phyloP scores from a whole-genome alignment of 2,797 vertebrate genomes.

The Mormyrops attenuatus region DNA sequence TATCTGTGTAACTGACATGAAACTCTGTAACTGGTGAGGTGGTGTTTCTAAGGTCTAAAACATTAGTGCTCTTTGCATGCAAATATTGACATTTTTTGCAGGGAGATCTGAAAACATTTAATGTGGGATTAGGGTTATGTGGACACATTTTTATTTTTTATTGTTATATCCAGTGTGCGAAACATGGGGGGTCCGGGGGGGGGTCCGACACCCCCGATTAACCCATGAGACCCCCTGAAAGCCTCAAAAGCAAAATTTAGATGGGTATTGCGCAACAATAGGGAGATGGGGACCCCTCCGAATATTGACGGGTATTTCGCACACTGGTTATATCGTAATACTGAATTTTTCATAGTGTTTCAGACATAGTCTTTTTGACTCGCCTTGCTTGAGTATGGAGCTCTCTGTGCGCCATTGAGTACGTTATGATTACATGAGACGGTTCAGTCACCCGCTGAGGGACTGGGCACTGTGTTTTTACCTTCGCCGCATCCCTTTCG shows the following conservation, averaged over 20 bases:
- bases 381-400: neutral
- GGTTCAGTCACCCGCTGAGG: neutral
- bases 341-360: neutral
- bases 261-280: too few relatives aligned
- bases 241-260: too few relatives aligned
- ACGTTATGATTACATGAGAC: neutral
- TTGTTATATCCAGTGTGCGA: neutral
- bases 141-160: neutral
- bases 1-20: neutral
- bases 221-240: too few relatives aligned
- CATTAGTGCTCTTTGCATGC: neutral
- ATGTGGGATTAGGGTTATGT: neutral
- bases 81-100: neutral
- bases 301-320: too few relatives aligned
- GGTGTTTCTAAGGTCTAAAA: neutral
- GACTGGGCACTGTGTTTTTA: neutral
- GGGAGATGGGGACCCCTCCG: too few relatives aligned
- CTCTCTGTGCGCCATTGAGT: neutral
- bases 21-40: neutral
- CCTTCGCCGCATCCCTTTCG: neutral
- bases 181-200: too few relatives aligned
- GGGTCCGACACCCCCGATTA: too few relatives aligned
- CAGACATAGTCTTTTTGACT: neutral
- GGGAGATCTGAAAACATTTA: neutral
- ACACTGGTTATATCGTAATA: neutral